Conservation (phyloP, 2,113 vertebrate species). For the Laticauda laticaudata region DNA sequence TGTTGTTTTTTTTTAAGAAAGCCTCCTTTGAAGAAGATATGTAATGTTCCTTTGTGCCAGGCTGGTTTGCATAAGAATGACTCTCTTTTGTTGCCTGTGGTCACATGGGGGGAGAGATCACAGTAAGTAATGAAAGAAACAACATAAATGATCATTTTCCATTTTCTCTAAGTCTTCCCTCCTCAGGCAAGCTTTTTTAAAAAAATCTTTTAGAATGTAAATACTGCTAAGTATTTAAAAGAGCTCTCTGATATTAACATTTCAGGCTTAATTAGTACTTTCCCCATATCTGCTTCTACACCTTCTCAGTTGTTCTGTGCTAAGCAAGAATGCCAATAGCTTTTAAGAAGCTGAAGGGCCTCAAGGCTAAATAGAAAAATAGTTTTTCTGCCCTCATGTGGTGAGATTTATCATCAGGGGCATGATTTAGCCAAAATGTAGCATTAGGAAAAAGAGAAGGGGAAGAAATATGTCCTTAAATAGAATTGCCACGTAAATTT, state of each 20-base stretch:
- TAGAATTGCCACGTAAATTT: not conserved
- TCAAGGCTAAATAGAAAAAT: not conserved
- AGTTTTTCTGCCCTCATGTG: not conserved
- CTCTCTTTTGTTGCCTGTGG: conserved; percentile 70
- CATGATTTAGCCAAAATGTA: not conserved
- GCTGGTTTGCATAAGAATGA: conserved; percentile 86
- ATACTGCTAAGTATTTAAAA: conserved; percentile 59
- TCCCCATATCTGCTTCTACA: conserved; percentile 46
- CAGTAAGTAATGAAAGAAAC: conserved; percentile 61
- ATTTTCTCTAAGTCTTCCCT: conserved; percentile 59
- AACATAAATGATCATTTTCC: conserved; percentile 68
- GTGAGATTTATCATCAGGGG: not conserved
- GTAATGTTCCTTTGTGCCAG: conserved; percentile 76
- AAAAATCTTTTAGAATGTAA: conserved; percentile 67
- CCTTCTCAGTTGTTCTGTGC: conserved; percentile 40
- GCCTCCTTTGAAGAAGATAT: conserved; percentile 78
- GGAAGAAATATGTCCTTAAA: not conserved
- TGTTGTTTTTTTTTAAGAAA: conserved; percentile 70
- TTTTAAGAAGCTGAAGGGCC: conserved; percentile 36
- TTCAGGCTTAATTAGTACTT: conserved; percentile 68
- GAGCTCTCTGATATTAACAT: conserved; percentile 68
- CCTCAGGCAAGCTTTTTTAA: conserved; percentile 40
- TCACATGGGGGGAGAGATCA: conserved; percentile 64
- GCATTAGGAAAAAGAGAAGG: not conserved
- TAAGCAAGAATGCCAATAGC: conserved; percentile 49